Evolutionary conservation across 2,113 vertebrate genomes (phyloP).

Genomic region (Indicator indicator): DNA sequence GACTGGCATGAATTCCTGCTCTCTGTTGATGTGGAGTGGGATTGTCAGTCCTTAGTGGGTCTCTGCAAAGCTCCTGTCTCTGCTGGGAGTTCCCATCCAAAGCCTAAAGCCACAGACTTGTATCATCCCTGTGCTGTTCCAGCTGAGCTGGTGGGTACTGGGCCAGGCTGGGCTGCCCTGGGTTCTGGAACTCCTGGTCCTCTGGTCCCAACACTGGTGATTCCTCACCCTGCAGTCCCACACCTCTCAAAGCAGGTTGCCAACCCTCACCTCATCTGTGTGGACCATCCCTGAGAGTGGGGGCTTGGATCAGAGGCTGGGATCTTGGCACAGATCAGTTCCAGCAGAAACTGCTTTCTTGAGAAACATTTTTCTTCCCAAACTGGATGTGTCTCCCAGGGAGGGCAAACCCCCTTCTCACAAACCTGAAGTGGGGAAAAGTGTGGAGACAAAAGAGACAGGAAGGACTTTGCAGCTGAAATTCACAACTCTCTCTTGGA

Average conservation of each 20-base stretch:
- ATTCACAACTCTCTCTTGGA: neutral
- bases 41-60: neutral
- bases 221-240: neutral
- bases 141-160: neutral
- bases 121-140: too few species aligned
- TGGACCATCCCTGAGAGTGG: neutral
- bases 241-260: fast-evolving
- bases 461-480: neutral
- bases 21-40: fast-evolving
- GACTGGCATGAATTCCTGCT: neutral
- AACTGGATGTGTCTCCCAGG: neutral
- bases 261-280: fast-evolving
- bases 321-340: fast-evolving
- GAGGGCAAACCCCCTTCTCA: neutral
- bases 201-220: fast-evolving
- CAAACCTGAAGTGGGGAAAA: neutral
- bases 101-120: neutral
- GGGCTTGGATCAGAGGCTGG: neutral
- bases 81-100: neutral
- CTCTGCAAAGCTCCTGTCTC: neutral
- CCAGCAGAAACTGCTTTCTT: neutral
- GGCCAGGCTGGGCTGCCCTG: neutral
- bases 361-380: neutral
- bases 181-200: neutral
- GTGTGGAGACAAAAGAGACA: neutral